Conservation (phyloP, 1,140 invertebrate species). For the Lepeophtheirus salmonis region DNA sequence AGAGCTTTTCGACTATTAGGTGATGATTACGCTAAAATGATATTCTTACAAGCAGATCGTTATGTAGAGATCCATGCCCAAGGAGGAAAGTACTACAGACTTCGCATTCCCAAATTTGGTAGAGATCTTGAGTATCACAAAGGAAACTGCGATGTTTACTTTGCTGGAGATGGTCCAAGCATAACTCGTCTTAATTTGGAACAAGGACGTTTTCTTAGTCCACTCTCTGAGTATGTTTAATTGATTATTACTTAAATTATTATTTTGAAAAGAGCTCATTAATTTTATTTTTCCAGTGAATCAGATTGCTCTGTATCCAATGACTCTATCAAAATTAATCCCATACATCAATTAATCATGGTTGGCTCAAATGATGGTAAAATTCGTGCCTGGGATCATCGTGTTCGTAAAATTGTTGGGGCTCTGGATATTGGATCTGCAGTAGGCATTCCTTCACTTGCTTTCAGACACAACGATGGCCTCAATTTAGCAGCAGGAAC, state of each 20-base stretch:
- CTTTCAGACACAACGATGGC: slow-evolving; percentile 39
- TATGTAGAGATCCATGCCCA: slow-evolving; percentile 88
- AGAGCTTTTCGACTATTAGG: slow-evolving; percentile 65
- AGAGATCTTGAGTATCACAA: slow-evolving; percentile 80
- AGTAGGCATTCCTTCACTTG: background rate
- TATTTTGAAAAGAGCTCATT: slow-evolving; percentile 27
- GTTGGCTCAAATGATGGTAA: slow-evolving; percentile 76
- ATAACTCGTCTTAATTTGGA: slow-evolving; percentile 57
- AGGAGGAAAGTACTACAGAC: slow-evolving; percentile 68
- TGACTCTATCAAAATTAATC: slow-evolving; percentile 41
- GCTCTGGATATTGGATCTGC: slow-evolving; percentile 41
- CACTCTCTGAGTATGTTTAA: slow-evolving; percentile 14
- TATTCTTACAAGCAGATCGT: slow-evolving; percentile 42
- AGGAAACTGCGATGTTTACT: slow-evolving; percentile 70
- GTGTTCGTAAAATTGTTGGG: slow-evolving; percentile 49
- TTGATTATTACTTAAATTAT: too few species aligned
- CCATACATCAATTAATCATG: slow-evolving; percentile 62
- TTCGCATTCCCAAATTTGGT: slow-evolving; percentile 85
- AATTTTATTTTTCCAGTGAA: background rate
- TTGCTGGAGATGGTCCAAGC: slow-evolving; percentile 66
- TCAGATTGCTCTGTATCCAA: background rate
- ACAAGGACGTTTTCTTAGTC: slow-evolving; percentile 38
- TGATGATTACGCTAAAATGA: slow-evolving; percentile 72
- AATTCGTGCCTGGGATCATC: slow-evolving; percentile 89
- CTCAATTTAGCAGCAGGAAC: slow-evolving; percentile 78